Evolutionary conservation across 2,797 vertebrate species (phyloP), one percentile per base, ranked within the genome.

Genomic region (Gallinago solitaria): DNA sequence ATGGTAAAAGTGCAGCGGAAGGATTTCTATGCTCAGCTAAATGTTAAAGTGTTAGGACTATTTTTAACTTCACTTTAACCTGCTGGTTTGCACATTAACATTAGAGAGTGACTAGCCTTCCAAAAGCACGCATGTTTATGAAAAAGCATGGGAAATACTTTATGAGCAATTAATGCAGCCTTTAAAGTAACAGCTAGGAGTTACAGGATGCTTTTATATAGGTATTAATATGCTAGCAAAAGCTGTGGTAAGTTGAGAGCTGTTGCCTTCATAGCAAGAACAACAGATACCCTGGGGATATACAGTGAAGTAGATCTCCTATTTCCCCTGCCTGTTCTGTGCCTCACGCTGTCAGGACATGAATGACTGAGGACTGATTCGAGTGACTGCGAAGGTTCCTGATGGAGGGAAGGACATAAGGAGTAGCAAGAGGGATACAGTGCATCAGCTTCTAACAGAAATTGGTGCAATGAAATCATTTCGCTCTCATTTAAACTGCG

Each of bases 371-470:
- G 89, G 87, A 91, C 12, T 23, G 37, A 92, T 25, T 94, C 57
- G 2, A 96, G 82, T 37, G 94, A 89, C 57, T 95, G 90, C 12
- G 70, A 95, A 88, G 91, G 79, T 6, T 95, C 94, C 83, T 86
- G 87, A 74, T 1, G 87, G 68, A 94, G 87, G 76, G 90, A 95
- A 96, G 74, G 82, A 88, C 91, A 95, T 28, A 27, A 60, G 60
- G 86, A 93, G 80, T 81, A 91, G 87, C 80, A 94, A 85, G 91
- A 93, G 75, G 88, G 85, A 94, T 78, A 95, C 60, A 96, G 69
- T 5, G 93, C 67, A 50, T 95, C 95, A 48, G 94, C 95, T 94
- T 97, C 97, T 96, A 97, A 92, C 28, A 97, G 88, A 93, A 95
- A 96, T 15, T 96, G 89, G 54, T 96, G 93, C 68, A 94, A 81